A percentile compares a stretch with the other conserved stretches of the same genome.
Evolutionary conservation across 2,888 invertebrate species (phyloP).

Genomic region (Heliconius cydno): DNA sequence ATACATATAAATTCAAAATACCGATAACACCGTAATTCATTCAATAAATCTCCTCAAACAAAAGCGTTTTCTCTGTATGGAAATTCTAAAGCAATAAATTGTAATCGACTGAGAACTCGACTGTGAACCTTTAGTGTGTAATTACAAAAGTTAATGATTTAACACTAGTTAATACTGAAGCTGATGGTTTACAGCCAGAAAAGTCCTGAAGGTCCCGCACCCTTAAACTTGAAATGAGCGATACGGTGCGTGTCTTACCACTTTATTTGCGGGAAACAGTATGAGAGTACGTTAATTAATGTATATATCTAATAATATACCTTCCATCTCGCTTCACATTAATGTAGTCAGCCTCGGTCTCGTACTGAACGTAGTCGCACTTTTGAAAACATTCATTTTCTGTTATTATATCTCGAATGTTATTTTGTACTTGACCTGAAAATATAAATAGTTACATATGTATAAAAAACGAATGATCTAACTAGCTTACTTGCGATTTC

Average conservation of each 20-base stretch:
- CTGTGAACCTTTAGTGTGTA: neutral
- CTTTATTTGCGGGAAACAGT: neutral
- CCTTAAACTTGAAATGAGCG: no score
- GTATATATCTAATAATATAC: slow-evolving; percentile 41
- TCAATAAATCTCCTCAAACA: slow-evolving; percentile 20
- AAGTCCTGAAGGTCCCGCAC: no score
- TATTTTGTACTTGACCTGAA: slow-evolving; percentile 60
- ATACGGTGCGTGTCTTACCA: no score
- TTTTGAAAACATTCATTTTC: slow-evolving; percentile 65
- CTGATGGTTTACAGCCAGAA: no score
- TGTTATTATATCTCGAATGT: slow-evolving; percentile 57
- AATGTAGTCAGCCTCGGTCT: slow-evolving; percentile 64
- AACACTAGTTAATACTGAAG: neutral
- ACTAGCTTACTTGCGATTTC: no score
- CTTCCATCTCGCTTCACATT: slow-evolving; percentile 50
- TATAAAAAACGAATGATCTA: no score
- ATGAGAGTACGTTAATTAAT: neutral
- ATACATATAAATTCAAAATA: neutral
- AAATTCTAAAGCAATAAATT: slow-evolving; percentile 14
- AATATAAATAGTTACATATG: slow-evolving; percentile 33
- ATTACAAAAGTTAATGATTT: neutral
- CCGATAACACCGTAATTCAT: neutral
- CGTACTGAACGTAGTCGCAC: slow-evolving; percentile 72
- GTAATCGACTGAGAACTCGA: neutral
- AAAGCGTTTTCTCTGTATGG: neutral